Evolutionary conservation across 2,888 invertebrate species (phyloP).

Genomic region (Elmis aenea): DNA sequence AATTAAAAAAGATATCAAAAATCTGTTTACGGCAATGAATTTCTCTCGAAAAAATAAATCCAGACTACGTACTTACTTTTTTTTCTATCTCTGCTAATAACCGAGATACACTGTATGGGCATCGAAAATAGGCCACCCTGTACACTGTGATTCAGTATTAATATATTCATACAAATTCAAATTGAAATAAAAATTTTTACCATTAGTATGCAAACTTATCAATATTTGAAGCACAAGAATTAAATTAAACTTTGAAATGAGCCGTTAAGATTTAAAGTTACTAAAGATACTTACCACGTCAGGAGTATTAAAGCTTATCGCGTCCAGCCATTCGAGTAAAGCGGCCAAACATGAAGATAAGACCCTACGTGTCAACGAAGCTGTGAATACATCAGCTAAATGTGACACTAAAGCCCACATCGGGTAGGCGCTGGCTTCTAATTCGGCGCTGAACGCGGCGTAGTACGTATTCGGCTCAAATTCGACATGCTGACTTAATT

Average conservation of each 20-base stretch:
- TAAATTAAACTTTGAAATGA: too few species aligned
- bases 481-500: constrained; percentile 87
- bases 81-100: too few species aligned
- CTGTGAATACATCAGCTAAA: constrained; percentile 68
- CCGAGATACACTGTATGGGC: too few species aligned
- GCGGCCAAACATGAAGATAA: constrained; percentile 71
- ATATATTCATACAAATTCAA: too few species aligned
- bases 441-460: constrained; percentile 94
- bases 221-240: too few species aligned
- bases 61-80: too few species aligned
- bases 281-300: constrained; percentile 53
- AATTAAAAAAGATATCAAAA: too few species aligned
- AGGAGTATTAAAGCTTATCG: constrained; percentile 68
- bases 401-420: constrained; percentile 97
- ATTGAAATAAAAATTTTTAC: neutral
- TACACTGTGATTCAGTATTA: too few species aligned
- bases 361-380: constrained; percentile 70
- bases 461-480: constrained; percentile 97
- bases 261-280: neutral
- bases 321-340: constrained; percentile 84
- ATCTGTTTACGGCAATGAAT: too few species aligned
- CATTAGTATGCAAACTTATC: neutral
- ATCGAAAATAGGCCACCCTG: too few species aligned
- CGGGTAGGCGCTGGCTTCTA: constrained; percentile 94
- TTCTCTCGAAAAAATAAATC: too few species aligned